Evolutionary conservation across 2,888 invertebrate species (phyloP).

Genomic region (Sipha maydis): DNA sequence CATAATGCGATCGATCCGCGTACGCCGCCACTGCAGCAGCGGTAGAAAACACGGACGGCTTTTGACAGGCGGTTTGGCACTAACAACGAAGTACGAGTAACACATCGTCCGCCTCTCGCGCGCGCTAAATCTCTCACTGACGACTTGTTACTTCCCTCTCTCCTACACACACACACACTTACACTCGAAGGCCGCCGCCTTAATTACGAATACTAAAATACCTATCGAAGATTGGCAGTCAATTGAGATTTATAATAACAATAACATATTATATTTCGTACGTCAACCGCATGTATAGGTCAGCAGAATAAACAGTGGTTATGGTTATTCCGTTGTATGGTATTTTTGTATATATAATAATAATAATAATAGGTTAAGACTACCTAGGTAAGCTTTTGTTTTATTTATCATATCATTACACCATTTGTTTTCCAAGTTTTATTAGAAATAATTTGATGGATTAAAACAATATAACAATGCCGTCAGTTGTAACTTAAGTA

Average conservation of each 20-base stretch:
- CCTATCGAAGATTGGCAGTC: conserved; percentile 15
- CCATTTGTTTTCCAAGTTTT: too few species aligned
- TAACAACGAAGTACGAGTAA: not conserved
- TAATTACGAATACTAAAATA: not conserved
- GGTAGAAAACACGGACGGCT: not conserved
- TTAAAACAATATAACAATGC: too few species aligned
- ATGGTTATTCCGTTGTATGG: not conserved
- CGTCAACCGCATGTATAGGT: not conserved
- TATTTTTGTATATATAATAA: too few species aligned
- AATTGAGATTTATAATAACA: conserved; percentile 1
- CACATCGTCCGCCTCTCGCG: not conserved
- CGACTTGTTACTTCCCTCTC: conserved; percentile 3
- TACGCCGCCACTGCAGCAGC: not conserved
- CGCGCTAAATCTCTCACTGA: conserved; percentile 33
- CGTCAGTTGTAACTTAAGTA: too few species aligned
- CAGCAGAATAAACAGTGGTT: not conserved
- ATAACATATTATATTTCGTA: not conserved
- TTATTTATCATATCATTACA: too few species aligned
- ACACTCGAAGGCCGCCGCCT: not conserved
- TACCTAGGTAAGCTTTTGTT: too few species aligned
- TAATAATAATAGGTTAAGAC: too few species aligned
- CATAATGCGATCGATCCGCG: not conserved
- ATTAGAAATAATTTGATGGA: too few species aligned
- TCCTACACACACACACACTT: not conserved
- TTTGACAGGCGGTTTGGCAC: conserved; percentile 49